Base-by-base conservation (phyloP, 2,113 vertebrate species). In the Antigone vipio region DNA sequence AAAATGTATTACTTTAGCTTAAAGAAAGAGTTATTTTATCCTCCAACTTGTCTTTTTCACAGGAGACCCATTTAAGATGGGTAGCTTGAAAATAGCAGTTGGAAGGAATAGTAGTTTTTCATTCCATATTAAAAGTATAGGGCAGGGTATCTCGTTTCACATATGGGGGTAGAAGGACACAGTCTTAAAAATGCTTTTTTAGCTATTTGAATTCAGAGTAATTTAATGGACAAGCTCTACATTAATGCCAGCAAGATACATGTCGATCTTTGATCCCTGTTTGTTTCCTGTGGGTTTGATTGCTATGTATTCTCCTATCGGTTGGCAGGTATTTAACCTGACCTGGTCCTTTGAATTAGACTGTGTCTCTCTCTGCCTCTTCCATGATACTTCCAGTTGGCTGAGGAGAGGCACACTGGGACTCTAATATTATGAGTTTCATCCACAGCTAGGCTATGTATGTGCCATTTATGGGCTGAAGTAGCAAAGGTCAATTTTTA, bases 1-100 rank as follows among this genome's bases (percentile, higher is more conserved):
- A 91, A 92, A 93, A 91, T 49, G 5, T 86, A 79, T 94, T 82
- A 89, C 47, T 19, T 91, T 83, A 78, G 59, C 29, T 95, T 97
- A 86, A 83, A 92, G 88, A 87, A 77, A 52, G 34, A 20, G 40
- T 85, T 59, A 49, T 49, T 95, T 84, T 52, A 50, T 56, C 8
- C 35, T 75, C 66, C 64, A 75, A 92, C 9, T 92, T 93, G 83
- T 89, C 29, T 79, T 89, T 92, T 87, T 62, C 73, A 76, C 56
- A 62, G 55, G 40, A 40, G n/a, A 68, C 20, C 23, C 0, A 4
- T 84, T 86, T 93, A 88, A 79, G 55, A 85, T 53, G 50, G 32
- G 45, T 63, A 82, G 18, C 49, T 59, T 64, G 29, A 91, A 94
- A 92, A 69, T 2, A 88, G 22, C 50, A 64, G 17, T 89, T 89